Base-by-base conservation (phyloP, 2,113 vertebrate species). In the Gymnarchus niloticus region DNA sequence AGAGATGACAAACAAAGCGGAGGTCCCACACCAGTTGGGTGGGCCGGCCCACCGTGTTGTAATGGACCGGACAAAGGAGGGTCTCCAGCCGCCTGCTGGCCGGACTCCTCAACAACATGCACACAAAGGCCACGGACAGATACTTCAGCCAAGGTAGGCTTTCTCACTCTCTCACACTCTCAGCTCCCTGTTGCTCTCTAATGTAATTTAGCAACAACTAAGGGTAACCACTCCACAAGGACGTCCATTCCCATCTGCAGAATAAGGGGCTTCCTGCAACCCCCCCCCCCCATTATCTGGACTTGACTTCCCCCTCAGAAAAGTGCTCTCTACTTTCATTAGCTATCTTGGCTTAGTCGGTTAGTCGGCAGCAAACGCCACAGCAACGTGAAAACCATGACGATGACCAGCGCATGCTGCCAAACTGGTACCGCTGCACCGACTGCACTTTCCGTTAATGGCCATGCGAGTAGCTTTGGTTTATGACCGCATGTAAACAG, bases 21-120 rank as follows among this genome's bases (percentile, higher is more conserved):
- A 88, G 87, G 87, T 90, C 91, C 90, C 90, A 92, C 87, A 90
- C 92, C 87, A 89, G 87, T 90, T 95, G 94, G 94, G 94, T 95
- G 94, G 94, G 93, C 94, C 83, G 90, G 56, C 93, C 93, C 91
- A 90, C 91, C 90, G 91, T 89, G 90, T 88, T 54, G 81, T 81
- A 78, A 52, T 81, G 90, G 88, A 73, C 90, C 90, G 87, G 82
- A 83, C 88, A 88, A 88, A 69, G 88, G 92, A 90, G 88, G 88
- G 84, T 41, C 14, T 41, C 33, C 65, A 17, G n/a, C 65, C 61
- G 0, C 61, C 65, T 12, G 33, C 87, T 89, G 84, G 65, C 84
- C 89, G 89, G 89, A 88, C 87, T n/a, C n/a, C n/a, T 2, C 9
- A 57, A 6, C 56, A 57, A 57, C 59, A 8, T n/a, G n/a, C 25